Evolutionary conservation across 2,113 vertebrate species (phyloP).

Genomic region (Helogale parvula): DNA sequence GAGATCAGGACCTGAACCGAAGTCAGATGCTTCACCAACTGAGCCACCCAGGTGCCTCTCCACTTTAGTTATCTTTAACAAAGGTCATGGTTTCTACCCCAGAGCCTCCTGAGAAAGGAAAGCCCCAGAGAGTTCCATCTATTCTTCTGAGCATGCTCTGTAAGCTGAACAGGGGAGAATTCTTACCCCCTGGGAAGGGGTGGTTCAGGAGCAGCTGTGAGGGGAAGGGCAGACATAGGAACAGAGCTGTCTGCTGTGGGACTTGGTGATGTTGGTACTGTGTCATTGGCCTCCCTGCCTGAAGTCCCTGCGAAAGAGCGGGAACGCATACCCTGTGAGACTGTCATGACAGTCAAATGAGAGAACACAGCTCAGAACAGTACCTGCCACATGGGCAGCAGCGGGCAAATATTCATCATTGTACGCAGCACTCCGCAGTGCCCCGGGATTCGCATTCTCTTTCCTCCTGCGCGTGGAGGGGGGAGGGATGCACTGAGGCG

Average conservation of each 20-base stretch:
- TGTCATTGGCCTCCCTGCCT: not conserved
- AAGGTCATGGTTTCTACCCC: not conserved
- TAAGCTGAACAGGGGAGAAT: not conserved
- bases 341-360: not conserved
- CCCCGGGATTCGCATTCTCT: not conserved
- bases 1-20: too few species aligned
- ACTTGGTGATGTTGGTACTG: not conserved
- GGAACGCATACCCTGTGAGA: not conserved
- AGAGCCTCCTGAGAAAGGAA: not conserved
- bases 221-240: not conserved
- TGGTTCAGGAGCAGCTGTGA: rapidly evolving
- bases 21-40: too few species aligned
- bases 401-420: too few species aligned
- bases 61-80: not conserved
- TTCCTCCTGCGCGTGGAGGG: not conserved
- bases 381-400: rapidly evolving
- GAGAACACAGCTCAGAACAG: not conserved
- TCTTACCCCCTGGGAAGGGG: not conserved
- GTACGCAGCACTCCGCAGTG: not conserved
- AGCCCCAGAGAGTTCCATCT: not conserved
- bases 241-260: not conserved
- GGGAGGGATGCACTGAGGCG: not conserved
- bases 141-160: not conserved
- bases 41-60: too few species aligned
- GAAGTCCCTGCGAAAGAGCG: not conserved